Conservation (phyloP, 2,113 vertebrate genomes). For the Grallaria varia region DNA sequence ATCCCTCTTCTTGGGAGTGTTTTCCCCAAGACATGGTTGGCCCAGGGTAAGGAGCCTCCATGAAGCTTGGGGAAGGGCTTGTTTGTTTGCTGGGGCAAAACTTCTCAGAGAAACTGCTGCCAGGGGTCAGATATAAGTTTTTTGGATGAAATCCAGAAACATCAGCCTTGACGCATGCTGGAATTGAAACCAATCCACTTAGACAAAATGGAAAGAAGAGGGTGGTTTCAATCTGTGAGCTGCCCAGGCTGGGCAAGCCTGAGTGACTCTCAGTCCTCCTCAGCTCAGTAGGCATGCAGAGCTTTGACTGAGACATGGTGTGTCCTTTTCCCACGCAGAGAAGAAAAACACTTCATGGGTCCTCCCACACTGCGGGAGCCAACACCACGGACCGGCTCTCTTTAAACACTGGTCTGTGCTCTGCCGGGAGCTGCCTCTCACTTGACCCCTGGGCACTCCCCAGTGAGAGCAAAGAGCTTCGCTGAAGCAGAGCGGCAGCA, state of each 20-base stretch:
- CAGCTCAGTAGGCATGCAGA: not conserved
- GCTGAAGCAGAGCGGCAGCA: not conserved
- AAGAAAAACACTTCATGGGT: rapidly evolving
- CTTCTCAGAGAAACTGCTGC: not conserved
- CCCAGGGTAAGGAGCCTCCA: not conserved
- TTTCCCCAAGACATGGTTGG: not conserved
- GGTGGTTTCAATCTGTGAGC: not conserved
- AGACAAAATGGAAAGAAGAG: not conserved
- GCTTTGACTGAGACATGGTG: not conserved
- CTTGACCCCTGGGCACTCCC: not conserved
- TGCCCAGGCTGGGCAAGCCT: not conserved
- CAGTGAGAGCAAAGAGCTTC: rapidly evolving
- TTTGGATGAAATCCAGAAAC: not conserved
- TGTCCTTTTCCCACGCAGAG: not conserved
- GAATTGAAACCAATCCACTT: not conserved
- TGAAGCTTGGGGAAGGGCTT: not conserved
- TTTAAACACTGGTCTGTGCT: no score
- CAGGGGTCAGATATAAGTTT: not conserved
- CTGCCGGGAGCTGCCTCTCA: rapidly evolving
- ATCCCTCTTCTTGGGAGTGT: not conserved
- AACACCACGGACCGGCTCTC: rapidly evolving
- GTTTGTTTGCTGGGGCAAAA: not conserved
- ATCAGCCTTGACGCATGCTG: rapidly evolving
- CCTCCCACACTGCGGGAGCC: not conserved
- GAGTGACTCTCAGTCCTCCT: not conserved